A percentile compares a stretch with the other conserved stretches of the same genome.
phyloP scores from a whole-genome alignment of 2,888 invertebrate species.

The Ochropleura leucogaster region DNA sequence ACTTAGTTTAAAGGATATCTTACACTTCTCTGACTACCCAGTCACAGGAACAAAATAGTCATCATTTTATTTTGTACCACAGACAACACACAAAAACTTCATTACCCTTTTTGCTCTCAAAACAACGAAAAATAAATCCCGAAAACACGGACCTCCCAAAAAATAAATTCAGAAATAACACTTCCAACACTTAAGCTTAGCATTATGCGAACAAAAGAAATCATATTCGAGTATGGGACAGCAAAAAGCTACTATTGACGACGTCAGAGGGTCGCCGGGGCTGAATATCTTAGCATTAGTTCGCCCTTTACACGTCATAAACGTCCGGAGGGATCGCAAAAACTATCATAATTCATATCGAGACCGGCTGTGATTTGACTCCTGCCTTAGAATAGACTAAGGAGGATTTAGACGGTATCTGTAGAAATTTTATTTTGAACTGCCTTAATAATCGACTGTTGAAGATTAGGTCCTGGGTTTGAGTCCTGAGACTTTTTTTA shows the following conservation, averaged over 20 bases:
- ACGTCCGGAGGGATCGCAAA: slow-evolving; percentile 75
- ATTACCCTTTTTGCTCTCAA: neutral
- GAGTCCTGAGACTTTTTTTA: too few relatives aligned
- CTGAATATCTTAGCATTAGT: slow-evolving; percentile 68
- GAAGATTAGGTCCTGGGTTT: too few relatives aligned
- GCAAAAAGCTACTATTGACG: slow-evolving; percentile 66
- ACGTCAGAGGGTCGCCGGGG: slow-evolving; percentile 64
- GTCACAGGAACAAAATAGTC: neutral
- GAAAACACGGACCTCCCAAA: neutral
- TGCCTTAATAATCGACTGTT: too few relatives aligned
- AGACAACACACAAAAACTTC: neutral
- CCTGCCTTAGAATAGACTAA: slow-evolving; percentile 50
- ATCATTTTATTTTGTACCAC: neutral
- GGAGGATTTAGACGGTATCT: slow-evolving; percentile 32
- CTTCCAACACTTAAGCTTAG: slow-evolving; percentile 47
- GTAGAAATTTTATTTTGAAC: too few relatives aligned
- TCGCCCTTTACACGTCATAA: slow-evolving; percentile 74
- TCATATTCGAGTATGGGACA: slow-evolving; percentile 55
- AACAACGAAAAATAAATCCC: neutral
- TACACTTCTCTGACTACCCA: neutral
- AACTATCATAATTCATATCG: slow-evolving; percentile 81
- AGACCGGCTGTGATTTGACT: slow-evolving; percentile 75
- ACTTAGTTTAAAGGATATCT: too few relatives aligned
- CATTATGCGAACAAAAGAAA: slow-evolving; percentile 64
- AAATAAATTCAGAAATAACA: slow-evolving; percentile 53